phyloP scores from a whole-genome alignment of 2,888 invertebrate species.

The Ophonus ardosiacus region DNA sequence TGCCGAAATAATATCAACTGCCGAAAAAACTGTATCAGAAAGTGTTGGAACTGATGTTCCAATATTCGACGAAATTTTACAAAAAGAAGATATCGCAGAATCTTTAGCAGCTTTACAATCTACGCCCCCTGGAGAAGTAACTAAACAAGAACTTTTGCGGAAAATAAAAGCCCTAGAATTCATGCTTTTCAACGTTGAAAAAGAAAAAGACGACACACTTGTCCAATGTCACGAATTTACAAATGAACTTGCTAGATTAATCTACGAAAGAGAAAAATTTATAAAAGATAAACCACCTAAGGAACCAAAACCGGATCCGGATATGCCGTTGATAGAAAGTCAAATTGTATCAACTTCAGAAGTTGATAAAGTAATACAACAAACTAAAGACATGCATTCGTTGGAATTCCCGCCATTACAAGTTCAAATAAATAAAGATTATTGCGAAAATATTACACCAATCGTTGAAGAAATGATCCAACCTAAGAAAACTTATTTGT shows the following conservation, averaged over 20 bases:
- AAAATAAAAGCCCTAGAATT: slow-evolving; percentile 74
- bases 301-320: slow-evolving; percentile 8
- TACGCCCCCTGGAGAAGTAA: slow-evolving; percentile 66
- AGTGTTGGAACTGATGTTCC: slow-evolving; percentile 24
- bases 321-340: slow-evolving; percentile 61
- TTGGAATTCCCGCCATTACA: slow-evolving; percentile 65
- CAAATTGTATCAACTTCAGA: slow-evolving; percentile 64
- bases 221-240: slow-evolving; percentile 73
- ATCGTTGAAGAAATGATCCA: slow-evolving; percentile 75
- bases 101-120: slow-evolving; percentile 14
- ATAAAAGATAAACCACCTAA: slow-evolving; percentile 54
- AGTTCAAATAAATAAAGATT: slow-evolving; percentile 45
- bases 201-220: slow-evolving; percentile 73
- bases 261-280: slow-evolving; percentile 69
- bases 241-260: slow-evolving; percentile 72
- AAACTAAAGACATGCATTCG: slow-evolving; percentile 60
- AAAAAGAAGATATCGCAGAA: slow-evolving; percentile 44
- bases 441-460: slow-evolving; percentile 66
- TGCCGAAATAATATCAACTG: slow-evolving; percentile 55
- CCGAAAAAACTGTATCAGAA: slow-evolving; percentile 59
- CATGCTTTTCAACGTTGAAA: slow-evolving; percentile 74
- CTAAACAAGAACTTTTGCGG: slow-evolving; percentile 71
- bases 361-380: slow-evolving; percentile 46
- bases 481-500: slow-evolving; percentile 78
- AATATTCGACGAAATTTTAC: slow-evolving; percentile 50